Evolutionary conservation across 2,113 vertebrate genomes (phyloP), one percentile per base, ranked within the genome.

Genomic region (Centropristis striata): DNA sequence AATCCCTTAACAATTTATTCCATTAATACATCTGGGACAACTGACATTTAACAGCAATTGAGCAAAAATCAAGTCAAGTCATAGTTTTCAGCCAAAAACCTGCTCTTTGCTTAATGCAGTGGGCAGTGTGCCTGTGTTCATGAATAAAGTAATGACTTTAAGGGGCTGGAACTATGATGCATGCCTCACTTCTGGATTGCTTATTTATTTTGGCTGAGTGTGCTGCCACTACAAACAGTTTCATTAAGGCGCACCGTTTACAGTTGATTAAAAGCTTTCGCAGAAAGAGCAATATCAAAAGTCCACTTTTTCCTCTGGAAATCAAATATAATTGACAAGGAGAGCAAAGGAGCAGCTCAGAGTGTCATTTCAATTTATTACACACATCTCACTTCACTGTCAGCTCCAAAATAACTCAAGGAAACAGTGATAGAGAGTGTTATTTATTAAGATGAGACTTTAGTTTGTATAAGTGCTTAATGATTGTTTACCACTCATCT

Each of bases 251-350:
- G 39, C 63, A 13, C 23, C 16, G 57, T 70, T 69, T 23, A 15
- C 41, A 75, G 39, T 39, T 78, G 84, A 83, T 83, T 68, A 51
- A 78, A 64, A 79, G 50, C 39, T 53, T 67, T 68, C 57, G 75
- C 77, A 46, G 39, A 78, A 64, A 75, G 37, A 49, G 60, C 51
- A 65, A 68, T 77, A 76, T 78, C 42, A 75, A 68, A 64, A 27
- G 78, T 51, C 61, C n/a, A 67, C 20, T 58, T 76, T 75, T 68
- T n/a, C 41, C n/a, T 49, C 13, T 18, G n/a, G 49, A 74, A 78
- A 88, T 73, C 63, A 61, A 72, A 60, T 68, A 28, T n/a, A 53
- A 70, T 83, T 71, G 59, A 77, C 59, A 83, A 69, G 74, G 71
- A 76, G 67, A 71, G 39, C 39, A 77, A 70, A 67, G 55, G 37